Base-by-base conservation (phyloP, 2,888 invertebrate genomes). In the Beris chalybata region DNA sequence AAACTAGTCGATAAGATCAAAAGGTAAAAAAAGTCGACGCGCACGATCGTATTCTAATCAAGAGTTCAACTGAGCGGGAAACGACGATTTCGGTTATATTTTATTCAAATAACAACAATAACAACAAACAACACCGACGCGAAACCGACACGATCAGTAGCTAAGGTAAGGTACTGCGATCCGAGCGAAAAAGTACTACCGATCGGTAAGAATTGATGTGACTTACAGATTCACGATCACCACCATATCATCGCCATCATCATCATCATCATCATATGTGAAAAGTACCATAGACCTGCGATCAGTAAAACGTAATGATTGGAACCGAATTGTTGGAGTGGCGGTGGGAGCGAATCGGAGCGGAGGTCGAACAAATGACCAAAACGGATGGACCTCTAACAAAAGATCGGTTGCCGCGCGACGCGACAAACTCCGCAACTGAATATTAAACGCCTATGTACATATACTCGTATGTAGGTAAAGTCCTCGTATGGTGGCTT, bases 21-120 rank as follows among this genome's bases (percentile, higher is more conserved):
- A 38, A 55, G 22, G 52, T 29, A 52, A 52, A 44, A 22, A 22
- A 38, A 38, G 2, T 38, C 5, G 5, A 45, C 68, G 52, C 61
- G 59, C 47, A 64, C 61, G 61, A 64, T 53, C 67, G 58, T 59
- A 50, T 59, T 54, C 64, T 69, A 66, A 69, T 69, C 67, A 66
- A 64, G 61, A 69, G 52, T 45, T 52, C 61, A 69, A 69, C 69
- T 67, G 58, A 69, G 57, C 69, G 64, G 66, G 55, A 64, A 64
- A 64, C 44, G 5, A 50, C 61, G 52, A 61, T 61, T 61, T 61
- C 43, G 38, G 61, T 12, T 45, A 22, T 22, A 22, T 22, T 22
- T 22, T 22, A 45, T 64, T 30, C 7, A 54, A 59, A 31, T 32
- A 15, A 58, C 15, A 50, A 32, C 30, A 29, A 38, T 13, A n/a